phyloP scores from a whole-genome alignment of 2,113 vertebrate species.

The Pangasianodon hypophthalmus region DNA sequence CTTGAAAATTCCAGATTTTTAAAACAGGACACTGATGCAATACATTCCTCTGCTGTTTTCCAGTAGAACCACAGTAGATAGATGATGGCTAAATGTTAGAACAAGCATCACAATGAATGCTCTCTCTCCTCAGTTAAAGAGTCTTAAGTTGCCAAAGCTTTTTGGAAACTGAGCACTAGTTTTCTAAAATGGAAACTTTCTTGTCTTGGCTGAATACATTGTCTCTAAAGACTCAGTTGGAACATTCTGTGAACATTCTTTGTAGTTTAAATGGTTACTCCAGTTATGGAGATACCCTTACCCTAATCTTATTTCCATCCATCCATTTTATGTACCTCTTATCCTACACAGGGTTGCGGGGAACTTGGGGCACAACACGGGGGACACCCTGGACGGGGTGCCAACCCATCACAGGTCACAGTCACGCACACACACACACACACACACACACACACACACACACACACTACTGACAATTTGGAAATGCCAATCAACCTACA shows the following conservation, averaged over 20 bases:
- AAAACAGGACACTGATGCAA: not conserved
- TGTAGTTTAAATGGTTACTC: no score
- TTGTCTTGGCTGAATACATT: not conserved
- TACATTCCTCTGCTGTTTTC: not conserved
- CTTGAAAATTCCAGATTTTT: not conserved
- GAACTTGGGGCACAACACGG: no score
- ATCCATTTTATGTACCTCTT: no score
- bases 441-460: no score
- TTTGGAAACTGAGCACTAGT: not conserved
- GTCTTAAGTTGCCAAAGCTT: not conserved
- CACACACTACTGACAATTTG: no score
- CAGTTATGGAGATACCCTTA: not conserved
- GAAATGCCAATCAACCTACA: no score
- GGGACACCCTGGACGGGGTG: no score
- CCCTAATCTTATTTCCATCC: no score
- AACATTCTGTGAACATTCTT: not conserved
- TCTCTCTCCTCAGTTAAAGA: not conserved
- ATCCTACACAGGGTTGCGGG: no score
- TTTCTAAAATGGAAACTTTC: not conserved
- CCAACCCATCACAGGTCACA: no score
- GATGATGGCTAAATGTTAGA: not conserved
- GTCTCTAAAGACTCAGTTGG: not conserved
- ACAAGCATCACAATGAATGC: not conserved
- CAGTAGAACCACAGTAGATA: not conserved
- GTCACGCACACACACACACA: no score